Percentiles rank a stretch among this genome's conserved stretches.
phyloP scores from a whole-genome alignment of 2,113 vertebrate genomes.

The Corythornis vintsioides region DNA sequence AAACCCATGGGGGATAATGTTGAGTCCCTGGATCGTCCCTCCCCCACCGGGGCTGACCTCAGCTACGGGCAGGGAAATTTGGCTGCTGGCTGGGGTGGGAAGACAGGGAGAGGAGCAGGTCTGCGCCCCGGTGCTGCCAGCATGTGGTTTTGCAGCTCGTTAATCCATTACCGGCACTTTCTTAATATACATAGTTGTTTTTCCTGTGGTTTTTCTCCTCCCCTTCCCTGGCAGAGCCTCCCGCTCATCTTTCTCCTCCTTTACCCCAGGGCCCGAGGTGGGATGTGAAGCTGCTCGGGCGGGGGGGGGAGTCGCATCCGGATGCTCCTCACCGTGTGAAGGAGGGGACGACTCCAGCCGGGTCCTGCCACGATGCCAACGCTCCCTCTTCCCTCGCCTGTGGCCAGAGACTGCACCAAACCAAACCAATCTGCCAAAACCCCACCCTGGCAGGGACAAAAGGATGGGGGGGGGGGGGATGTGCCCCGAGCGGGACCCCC shows the following conservation, averaged over 20 bases:
- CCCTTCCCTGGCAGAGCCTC: not conserved
- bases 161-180: slow-evolving; percentile 40
- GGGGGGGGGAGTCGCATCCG: not conserved
- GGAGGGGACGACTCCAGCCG: not conserved
- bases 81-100: not conserved
- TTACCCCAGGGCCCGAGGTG: not conserved
- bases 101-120: not conserved
- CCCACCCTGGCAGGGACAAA: not conserved
- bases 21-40: not conserved
- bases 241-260: not conserved
- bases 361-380: not conserved
- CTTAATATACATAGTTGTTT: not conserved
- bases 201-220: slow-evolving; percentile 22
- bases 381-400: not conserved
- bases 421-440: not conserved
- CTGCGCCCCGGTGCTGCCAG: not conserved
- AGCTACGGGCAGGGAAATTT: fast-evolving
- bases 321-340: not conserved
- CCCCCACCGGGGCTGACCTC: not conserved
- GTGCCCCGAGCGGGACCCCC: not conserved
- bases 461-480: not conserved
- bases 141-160: slow-evolving; percentile 41
- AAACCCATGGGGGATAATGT: not conserved
- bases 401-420: not conserved
- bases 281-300: slow-evolving; percentile 41